Evolutionary conservation across 2,797 vertebrate species (phyloP).

Genomic region (Pipistrellus pipistrellus): DNA sequence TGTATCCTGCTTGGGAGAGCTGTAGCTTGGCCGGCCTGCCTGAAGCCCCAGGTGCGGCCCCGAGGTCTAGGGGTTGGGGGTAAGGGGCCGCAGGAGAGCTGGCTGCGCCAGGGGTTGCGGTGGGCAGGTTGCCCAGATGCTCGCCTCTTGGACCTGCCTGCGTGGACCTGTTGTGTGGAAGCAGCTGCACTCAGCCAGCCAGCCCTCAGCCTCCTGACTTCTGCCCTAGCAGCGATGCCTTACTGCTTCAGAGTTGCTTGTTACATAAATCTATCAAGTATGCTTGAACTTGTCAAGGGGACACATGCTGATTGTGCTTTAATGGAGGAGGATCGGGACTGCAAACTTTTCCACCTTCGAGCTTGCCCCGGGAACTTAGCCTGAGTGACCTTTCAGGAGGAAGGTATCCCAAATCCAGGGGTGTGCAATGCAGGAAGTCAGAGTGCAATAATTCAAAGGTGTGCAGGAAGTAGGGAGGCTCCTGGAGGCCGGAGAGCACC

Average conservation of each 20-base stretch:
- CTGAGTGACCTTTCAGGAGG: neutral
- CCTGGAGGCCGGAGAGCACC: neutral
- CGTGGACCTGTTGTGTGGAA: constrained; percentile 64
- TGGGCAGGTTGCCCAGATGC: constrained; percentile 61
- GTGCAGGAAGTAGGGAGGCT: constrained; percentile 70
- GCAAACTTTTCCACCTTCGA: constrained; percentile 41
- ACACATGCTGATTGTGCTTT: neutral
- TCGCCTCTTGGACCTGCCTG: neutral
- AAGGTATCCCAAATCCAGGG: constrained; percentile 15
- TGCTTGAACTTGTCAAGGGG: neutral
- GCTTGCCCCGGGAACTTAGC: neutral
- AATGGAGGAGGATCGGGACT: neutral
- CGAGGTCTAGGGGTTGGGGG: neutral
- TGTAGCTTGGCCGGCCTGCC: neutral
- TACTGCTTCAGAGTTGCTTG: constrained; percentile 57
- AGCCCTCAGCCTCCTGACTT: neutral
- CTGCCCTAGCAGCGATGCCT: neutral
- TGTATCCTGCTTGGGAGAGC: neutral
- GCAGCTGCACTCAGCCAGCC: neutral
- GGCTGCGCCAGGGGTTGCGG: neutral
- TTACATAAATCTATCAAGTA: neutral
- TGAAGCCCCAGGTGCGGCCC: neutral
- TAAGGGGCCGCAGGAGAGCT: neutral
- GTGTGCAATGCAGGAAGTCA: constrained; percentile 64
- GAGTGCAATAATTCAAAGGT: constrained; percentile 63